Evolutionary conservation across 2,113 vertebrate genomes (phyloP).

Genomic region (Scomber japonicus): DNA sequence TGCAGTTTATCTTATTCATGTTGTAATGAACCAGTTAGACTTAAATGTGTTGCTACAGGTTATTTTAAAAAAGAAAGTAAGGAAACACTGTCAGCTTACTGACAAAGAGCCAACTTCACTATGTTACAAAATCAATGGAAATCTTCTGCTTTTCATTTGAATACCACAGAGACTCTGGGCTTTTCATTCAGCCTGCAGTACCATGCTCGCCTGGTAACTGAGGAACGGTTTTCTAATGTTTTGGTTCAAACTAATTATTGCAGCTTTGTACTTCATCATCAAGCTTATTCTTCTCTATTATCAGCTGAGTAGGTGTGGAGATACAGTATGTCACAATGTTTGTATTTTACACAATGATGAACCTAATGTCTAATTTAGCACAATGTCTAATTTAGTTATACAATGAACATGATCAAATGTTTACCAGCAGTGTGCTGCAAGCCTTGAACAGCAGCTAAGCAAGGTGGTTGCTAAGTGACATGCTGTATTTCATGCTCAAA

Average conservation of each 20-base stretch:
- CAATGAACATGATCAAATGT: not conserved
- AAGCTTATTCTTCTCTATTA: too few relatives aligned
- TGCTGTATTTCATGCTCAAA: constrained; percentile 37
- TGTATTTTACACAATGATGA: constrained; percentile 5
- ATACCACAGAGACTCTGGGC: not conserved
- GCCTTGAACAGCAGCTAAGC: constrained; percentile 9
- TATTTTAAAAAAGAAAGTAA: constrained; percentile 7
- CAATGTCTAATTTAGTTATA: not conserved
- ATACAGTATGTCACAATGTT: constrained; percentile 3
- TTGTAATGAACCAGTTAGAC: constrained; percentile 18
- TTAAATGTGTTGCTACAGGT: constrained; percentile 7
- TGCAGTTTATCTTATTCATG: constrained; percentile 29
- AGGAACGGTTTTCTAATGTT: not conserved
- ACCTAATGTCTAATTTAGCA: constrained; percentile 12
- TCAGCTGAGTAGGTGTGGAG: not conserved
- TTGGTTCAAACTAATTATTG: not conserved
- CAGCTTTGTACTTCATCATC: too few relatives aligned
- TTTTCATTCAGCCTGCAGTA: not conserved
- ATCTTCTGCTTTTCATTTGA: not conserved
- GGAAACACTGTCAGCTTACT: not conserved
- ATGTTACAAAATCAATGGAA: not conserved
- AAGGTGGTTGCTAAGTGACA: constrained; percentile 26
- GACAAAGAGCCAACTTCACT: not conserved
- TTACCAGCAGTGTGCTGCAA: not conserved
- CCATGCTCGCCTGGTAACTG: not conserved